Conservation (phyloP, 2,797 vertebrate species). For the Enoplosus armatus region DNA sequence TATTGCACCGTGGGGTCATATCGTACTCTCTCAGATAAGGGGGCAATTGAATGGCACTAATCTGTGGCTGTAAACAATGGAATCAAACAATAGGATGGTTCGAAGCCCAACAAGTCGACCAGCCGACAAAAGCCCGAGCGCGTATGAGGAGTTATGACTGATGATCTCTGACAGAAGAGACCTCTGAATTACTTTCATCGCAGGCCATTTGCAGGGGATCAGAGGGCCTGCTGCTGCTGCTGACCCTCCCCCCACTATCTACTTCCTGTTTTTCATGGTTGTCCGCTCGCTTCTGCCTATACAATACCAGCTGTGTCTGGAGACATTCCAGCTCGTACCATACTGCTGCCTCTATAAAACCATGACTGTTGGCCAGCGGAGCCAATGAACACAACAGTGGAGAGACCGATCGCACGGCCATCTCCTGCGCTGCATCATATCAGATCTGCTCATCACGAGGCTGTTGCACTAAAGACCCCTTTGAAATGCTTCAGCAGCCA, state of each 20-base stretch:
- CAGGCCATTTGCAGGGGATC: constrained; percentile 53
- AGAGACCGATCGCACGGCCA: constrained; percentile 3
- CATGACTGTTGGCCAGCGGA: constrained; percentile 29
- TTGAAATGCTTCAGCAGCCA: not conserved
- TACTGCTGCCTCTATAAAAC: constrained; percentile 50
- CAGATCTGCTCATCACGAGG: constrained; percentile 38
- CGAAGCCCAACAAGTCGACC: constrained; percentile 33
- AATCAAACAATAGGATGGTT: constrained; percentile 43
- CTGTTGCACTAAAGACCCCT: constrained; percentile 6
- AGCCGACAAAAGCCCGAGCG: constrained; percentile 7
- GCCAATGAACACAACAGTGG: constrained; percentile 19
- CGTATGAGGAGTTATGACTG: constrained; percentile 61
- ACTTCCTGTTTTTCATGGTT: constrained; percentile 80
- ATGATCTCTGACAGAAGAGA: constrained; percentile 65
- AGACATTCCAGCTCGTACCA: constrained; percentile 72
- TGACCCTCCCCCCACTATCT: constrained; percentile 76
- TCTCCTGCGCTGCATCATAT: constrained; percentile 23
- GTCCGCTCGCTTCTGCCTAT: constrained; percentile 73
- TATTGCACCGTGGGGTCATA: constrained; percentile 16
- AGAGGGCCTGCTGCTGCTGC: constrained; percentile 25
- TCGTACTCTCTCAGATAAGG: constrained; percentile 30
- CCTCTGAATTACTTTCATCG: constrained; percentile 46
- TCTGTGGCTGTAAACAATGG: constrained; percentile 43
- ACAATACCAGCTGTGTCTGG: constrained; percentile 81
- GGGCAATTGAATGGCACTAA: constrained; percentile 56